phyloP scores from a whole-genome alignment of 2,797 vertebrate species.

The Sebastes cheni region DNA sequence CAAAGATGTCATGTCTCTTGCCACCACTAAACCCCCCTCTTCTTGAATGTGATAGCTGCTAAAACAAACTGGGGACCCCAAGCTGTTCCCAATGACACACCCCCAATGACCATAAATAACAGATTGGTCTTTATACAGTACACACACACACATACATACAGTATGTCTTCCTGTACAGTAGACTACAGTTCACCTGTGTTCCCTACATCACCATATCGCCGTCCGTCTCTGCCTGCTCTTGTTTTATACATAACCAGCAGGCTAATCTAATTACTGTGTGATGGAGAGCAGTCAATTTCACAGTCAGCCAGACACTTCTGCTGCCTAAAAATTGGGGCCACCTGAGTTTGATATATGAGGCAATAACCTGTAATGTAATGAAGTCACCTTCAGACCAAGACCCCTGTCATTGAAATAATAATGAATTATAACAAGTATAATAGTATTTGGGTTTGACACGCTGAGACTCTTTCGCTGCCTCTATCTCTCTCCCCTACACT shows the following conservation, averaged over 20 bases:
- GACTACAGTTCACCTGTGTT: neutral
- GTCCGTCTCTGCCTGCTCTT: constrained; percentile 47
- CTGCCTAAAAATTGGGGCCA: constrained; percentile 68
- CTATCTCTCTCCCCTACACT: neutral
- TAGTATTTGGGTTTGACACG: constrained; percentile 79
- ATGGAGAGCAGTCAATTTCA: constrained; percentile 85
- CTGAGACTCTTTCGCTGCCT: constrained; percentile 43
- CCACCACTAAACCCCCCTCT: neutral
- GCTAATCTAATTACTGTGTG: constrained; percentile 89
- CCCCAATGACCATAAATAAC: no score
- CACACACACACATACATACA: neutral
- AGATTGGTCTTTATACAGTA: neutral
- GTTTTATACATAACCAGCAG: constrained; percentile 79
- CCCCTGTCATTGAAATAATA: constrained; percentile 84
- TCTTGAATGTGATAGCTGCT: neutral
- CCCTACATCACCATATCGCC: neutral
- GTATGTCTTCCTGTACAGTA: neutral
- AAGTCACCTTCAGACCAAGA: constrained; percentile 89
- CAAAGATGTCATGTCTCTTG: no score
- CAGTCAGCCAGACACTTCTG: constrained; percentile 75
- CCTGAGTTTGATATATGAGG: constrained; percentile 85
- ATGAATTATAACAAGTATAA: constrained; percentile 84
- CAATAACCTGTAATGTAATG: constrained; percentile 87
- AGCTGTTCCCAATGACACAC: no score
- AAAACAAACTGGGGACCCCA: no score